Evolutionary conservation across 2,888 invertebrate genomes (phyloP).

Genomic region (Acanthosoma haemorrhoidale): DNA sequence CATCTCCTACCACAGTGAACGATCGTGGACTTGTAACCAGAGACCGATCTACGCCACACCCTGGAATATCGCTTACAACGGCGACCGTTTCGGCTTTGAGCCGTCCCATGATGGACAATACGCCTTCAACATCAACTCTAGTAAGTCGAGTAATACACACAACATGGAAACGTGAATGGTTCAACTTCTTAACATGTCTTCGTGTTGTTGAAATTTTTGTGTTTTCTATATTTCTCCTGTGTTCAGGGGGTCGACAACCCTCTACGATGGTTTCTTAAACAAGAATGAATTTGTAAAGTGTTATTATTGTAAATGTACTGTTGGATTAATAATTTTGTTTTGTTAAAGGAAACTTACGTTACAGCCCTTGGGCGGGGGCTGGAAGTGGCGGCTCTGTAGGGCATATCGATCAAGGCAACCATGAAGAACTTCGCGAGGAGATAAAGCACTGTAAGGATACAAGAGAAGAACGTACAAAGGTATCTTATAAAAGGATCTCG

Average conservation of each 20-base stretch:
- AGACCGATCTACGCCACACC: not conserved
- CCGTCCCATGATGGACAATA: slow-evolving; percentile 14
- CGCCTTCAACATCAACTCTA: slow-evolving; percentile 22
- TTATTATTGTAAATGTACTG: too few relatives aligned
- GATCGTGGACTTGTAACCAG: slow-evolving; percentile 17
- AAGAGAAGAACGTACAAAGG: not conserved
- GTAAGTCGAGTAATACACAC: too few relatives aligned
- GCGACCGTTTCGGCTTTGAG: slow-evolving; percentile 26
- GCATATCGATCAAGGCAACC: not conserved
- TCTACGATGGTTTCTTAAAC: too few relatives aligned
- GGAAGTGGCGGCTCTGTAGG: not conserved
- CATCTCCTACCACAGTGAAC: not conserved
- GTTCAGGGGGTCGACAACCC: too few relatives aligned
- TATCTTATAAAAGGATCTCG: too few relatives aligned
- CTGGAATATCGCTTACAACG: slow-evolving; percentile 30
- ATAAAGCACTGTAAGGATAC: slow-evolving; percentile 4
- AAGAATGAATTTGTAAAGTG: too few relatives aligned
- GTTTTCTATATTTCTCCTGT: too few relatives aligned
- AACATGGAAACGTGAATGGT: too few relatives aligned
- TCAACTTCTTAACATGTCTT: too few relatives aligned
- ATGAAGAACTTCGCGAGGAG: not conserved
- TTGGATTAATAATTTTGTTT: not conserved
- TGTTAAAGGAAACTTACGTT: slow-evolving; percentile 7
- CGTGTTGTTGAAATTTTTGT: too few relatives aligned
- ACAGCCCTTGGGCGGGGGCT: not conserved